Evolutionary conservation across 1,140 invertebrate species (phyloP).

Genomic region (Temnothorax nylanderi): DNA sequence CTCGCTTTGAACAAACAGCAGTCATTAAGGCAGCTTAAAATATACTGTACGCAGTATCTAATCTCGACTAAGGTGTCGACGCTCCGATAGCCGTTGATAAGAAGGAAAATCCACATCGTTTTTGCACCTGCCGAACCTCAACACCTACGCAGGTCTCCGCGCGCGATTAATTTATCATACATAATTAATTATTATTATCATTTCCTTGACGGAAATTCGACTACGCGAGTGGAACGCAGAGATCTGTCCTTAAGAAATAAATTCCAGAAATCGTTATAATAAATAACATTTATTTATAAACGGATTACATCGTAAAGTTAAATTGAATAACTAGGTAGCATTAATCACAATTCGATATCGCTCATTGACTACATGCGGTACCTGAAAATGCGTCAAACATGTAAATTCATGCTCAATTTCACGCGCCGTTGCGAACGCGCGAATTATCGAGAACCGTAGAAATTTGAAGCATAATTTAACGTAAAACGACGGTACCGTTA

Average conservation of each 20-base stretch:
- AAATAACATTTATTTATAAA: conserved; percentile 55
- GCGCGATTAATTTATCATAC: neutral
- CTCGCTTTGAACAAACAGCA: neutral
- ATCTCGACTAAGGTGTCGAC: conserved; percentile 68
- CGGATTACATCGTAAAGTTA: conserved; percentile 15
- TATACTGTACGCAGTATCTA: conserved; percentile 65
- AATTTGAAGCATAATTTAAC: neutral
- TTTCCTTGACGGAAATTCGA: neutral
- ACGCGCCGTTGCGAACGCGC: neutral
- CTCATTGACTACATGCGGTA: neutral
- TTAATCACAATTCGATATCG: conserved; percentile 32
- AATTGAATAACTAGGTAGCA: neutral
- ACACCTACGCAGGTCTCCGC: neutral
- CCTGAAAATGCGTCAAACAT: neutral
- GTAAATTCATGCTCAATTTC: neutral
- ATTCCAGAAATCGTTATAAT: conserved; percentile 18
- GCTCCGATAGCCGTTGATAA: conserved; percentile 69
- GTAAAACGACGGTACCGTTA: conserved; percentile 18
- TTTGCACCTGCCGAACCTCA: neutral
- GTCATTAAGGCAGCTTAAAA: neutral
- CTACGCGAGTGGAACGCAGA: neutral
- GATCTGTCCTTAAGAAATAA: neutral
- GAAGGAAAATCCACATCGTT: conserved; percentile 25
- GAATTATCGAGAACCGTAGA: neutral
- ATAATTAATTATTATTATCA: too few species aligned